Percentiles rank a stretch among this genome's conserved stretches.
Conservation (phyloP, 2,888 invertebrate genomes). For the Phortica magna region DNA sequence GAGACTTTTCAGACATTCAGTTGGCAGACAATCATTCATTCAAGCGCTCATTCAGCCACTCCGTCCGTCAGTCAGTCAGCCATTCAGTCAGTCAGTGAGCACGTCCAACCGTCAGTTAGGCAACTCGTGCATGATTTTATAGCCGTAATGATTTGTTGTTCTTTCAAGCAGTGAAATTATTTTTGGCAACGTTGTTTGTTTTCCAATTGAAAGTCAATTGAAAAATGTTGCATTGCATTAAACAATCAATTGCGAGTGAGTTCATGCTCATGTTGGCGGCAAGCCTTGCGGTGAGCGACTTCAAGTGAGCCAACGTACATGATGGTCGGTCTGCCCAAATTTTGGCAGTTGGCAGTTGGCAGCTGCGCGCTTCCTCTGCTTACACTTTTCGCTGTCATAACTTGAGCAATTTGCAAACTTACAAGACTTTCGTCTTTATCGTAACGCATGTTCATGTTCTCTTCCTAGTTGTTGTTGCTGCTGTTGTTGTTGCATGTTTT, state of each 20-base stretch:
- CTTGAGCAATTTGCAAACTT: slow-evolving; percentile 32
- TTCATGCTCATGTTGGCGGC: too few species aligned
- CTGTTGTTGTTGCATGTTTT: slow-evolving; percentile 12
- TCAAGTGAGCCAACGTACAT: background rate
- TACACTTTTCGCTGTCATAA: slow-evolving; percentile 5
- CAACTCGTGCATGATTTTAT: slow-evolving; percentile 10
- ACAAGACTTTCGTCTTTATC: slow-evolving; percentile 27
- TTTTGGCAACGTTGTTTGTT: slow-evolving; percentile 28
- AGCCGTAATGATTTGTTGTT: background rate
- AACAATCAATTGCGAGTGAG: background rate
- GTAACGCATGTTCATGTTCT: slow-evolving; percentile 14
- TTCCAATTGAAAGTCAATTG: slow-evolving; percentile 21
- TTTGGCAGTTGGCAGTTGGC: slow-evolving; percentile 1
- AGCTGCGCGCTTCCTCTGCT: background rate
- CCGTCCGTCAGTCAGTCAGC: background rate
- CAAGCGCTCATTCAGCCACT: slow-evolving; percentile 4
- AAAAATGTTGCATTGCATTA: slow-evolving; percentile 26
- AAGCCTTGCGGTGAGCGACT: background rate
- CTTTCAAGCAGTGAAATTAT: background rate
- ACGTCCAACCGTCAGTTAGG: background rate
- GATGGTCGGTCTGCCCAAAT: background rate
- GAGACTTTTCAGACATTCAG: background rate
- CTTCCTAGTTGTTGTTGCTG: background rate
- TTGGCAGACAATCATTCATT: slow-evolving; percentile 15
- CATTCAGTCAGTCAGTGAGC: slow-evolving; percentile 6